phyloP scores from a whole-genome alignment of 2,888 invertebrate genomes.

The Cataglyphis altisquamis region DNA sequence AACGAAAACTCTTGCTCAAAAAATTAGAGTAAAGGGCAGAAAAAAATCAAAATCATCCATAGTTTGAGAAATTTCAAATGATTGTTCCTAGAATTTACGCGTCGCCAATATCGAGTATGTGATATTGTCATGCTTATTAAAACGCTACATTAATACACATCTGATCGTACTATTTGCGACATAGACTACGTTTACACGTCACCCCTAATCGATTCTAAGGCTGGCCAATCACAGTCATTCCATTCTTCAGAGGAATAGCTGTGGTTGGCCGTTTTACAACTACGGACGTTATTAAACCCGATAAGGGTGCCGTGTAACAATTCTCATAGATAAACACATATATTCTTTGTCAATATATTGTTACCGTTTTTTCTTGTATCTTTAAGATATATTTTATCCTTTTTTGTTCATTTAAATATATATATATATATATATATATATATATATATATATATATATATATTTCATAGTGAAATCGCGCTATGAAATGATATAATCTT shows the following conservation, averaged over 20 bases:
- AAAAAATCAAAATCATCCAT: conserved; percentile 64
- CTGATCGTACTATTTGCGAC: neutral
- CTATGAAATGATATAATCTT: neutral
- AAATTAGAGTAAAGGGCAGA: conserved; percentile 51
- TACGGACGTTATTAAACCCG: no score
- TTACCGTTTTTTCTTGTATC: neutral
- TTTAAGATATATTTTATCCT: neutral
- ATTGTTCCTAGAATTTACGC: conserved; percentile 61
- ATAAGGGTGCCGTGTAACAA: no score
- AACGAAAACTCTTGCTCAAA: conserved; percentile 42
- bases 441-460: no score
- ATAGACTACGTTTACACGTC: neutral
- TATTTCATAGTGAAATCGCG: neutral
- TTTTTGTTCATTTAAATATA: neutral
- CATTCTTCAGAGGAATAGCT: no score
- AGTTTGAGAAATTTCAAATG: conserved; percentile 55
- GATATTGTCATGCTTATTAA: conserved; percentile 42
- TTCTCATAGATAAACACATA: neutral
- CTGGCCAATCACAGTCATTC: no score
- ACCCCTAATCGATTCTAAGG: no score
- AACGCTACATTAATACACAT: neutral
- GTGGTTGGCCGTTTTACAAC: no score
- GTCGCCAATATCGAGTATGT: conserved; percentile 23
- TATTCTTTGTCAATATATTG: neutral
- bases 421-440: no score